Conservation (phyloP, 2,113 vertebrate genomes). For the Rhodinocichla rosea region DNA sequence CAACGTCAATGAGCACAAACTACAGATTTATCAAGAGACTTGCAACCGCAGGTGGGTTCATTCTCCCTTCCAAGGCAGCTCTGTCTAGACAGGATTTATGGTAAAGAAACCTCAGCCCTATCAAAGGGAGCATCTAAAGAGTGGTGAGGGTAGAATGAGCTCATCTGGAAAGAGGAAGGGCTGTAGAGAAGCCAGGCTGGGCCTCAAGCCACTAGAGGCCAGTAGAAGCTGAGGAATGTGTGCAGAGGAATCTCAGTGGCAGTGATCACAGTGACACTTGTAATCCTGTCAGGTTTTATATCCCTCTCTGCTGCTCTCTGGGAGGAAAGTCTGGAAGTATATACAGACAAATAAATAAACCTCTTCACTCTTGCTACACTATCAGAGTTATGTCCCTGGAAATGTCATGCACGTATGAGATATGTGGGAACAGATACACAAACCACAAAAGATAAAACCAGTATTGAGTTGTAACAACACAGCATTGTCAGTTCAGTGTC, state of each 20-base stretch:
- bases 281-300: background rate
- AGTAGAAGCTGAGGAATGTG: constrained; percentile 29
- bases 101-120: background rate
- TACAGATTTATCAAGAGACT: constrained; percentile 76
- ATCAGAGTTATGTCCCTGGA: background rate
- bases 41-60: constrained; percentile 76
- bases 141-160: background rate
- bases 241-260: background rate
- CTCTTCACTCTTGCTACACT: background rate
- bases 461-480: background rate
- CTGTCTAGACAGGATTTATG: background rate
- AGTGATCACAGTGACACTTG: background rate
- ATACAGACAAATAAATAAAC: background rate
- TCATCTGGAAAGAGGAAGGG: background rate
- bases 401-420: background rate
- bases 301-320: background rate
- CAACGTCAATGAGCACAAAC: constrained; percentile 79
- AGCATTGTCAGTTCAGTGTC: background rate
- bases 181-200: background rate
- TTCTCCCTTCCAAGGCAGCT: background rate
- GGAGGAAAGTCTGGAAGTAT: background rate
- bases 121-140: background rate
- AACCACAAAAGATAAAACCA: background rate
- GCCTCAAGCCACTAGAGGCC: constrained; percentile 38
- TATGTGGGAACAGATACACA: background rate